Conservation (phyloP, 2,888 invertebrate genomes). For the Cataglyphis altisquamis region DNA sequence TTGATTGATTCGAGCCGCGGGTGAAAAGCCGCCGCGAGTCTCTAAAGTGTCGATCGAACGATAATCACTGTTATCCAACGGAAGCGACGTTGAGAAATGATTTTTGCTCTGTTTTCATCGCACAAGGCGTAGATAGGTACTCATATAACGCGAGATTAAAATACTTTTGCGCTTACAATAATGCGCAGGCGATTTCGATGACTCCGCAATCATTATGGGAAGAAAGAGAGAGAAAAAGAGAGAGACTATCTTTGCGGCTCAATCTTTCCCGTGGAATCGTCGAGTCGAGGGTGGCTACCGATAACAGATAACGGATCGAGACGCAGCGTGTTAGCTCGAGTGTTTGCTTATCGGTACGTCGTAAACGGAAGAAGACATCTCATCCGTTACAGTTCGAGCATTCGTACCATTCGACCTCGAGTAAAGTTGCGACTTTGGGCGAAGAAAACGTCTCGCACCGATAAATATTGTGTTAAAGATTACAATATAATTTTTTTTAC, state of each 20-base stretch:
- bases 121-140: not conserved
- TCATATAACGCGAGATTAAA: constrained; percentile 21
- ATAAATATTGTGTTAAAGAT: not conserved
- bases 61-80: constrained; percentile 48
- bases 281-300: constrained; percentile 73
- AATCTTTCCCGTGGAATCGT: constrained; percentile 68
- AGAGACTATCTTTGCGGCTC: constrained; percentile 71
- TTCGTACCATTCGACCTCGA: constrained; percentile 29
- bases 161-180: not conserved
- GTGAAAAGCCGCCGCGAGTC: constrained; percentile 30
- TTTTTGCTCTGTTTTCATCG: constrained; percentile 13
- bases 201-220: constrained; percentile 74
- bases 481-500: not conserved
- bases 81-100: constrained; percentile 40
- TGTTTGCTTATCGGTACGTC: constrained; percentile 52
- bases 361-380: constrained; percentile 48
- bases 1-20: constrained; percentile 51
- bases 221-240: not conserved
- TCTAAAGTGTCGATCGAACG: constrained; percentile 34
- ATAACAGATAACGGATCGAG: constrained; percentile 75
- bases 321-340: constrained; percentile 28
- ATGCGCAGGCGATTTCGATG: constrained; percentile 65
- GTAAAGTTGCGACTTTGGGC: not conserved
- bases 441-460: not conserved
- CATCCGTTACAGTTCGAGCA: constrained; percentile 43